phyloP scores from a whole-genome alignment of 2,888 invertebrate species.

The Caenorhabditis parvicauda region DNA sequence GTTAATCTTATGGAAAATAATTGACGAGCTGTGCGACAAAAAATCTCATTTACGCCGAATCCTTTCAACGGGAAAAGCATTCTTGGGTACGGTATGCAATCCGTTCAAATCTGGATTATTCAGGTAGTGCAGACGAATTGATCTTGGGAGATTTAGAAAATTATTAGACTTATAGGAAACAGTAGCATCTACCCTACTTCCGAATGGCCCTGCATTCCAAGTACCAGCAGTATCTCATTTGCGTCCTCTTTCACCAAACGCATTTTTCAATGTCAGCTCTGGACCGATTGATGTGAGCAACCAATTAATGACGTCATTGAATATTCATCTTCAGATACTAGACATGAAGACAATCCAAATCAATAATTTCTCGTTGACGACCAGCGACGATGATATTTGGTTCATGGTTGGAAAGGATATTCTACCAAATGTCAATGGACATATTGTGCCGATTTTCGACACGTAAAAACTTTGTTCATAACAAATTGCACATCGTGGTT shows the following conservation, averaged over 20 bases:
- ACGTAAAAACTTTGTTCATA: constrained; percentile 22
- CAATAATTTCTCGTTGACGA: constrained; percentile 49
- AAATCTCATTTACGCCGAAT: too few relatives aligned
- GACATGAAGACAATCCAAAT: constrained; percentile 61
- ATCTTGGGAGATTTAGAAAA: constrained; percentile 2
- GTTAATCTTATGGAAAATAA: too few relatives aligned
- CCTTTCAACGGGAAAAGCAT: too few relatives aligned
- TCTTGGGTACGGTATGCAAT: too few relatives aligned
- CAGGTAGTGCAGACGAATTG: too few relatives aligned
- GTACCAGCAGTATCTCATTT: constrained; percentile 47
- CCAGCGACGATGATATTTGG: constrained; percentile 59
- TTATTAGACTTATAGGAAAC: constrained; percentile 25
- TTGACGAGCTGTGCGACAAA: too few relatives aligned
- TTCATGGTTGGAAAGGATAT: constrained; percentile 61
- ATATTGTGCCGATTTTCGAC: constrained; percentile 58
- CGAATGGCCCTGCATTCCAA: constrained; percentile 51
- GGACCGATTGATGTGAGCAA: constrained; percentile 55
- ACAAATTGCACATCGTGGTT: not conserved
- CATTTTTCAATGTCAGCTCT: constrained; percentile 43
- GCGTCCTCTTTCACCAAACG: constrained; percentile 47
- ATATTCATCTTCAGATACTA: constrained; percentile 38
- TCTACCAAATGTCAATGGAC: constrained; percentile 53
- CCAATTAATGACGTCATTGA: not conserved
- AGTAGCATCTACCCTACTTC: constrained; percentile 51
- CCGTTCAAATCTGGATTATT: too few relatives aligned